A percentile compares a stretch with the other conserved stretches of the same genome.
Conservation (phyloP, 2,797 vertebrate genomes). For the Dryobates pubescens region DNA sequence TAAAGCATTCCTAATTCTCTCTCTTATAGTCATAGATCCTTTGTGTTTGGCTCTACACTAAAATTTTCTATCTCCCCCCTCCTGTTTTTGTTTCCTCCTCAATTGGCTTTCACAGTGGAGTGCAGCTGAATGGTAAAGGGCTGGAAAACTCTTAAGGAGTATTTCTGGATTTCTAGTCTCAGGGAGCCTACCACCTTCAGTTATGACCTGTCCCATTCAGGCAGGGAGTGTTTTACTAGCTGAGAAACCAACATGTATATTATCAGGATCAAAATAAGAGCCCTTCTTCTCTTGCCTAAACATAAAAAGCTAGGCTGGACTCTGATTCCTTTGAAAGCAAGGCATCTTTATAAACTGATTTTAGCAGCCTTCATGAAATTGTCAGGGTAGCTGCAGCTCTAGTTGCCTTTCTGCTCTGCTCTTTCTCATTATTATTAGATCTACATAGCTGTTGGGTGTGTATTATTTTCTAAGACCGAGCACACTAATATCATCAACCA, state of each 20-base stretch:
- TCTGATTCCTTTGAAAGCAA: neutral
- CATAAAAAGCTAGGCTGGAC: neutral
- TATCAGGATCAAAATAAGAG: neutral
- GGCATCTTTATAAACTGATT: neutral
- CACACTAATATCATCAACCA: constrained; percentile 58
- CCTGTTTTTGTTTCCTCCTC: neutral
- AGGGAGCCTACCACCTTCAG: neutral
- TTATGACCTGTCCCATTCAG: neutral
- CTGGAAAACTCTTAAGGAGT: neutral
- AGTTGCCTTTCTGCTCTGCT: constrained; percentile 22
- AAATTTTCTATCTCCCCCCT: neutral
- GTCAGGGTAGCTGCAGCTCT: neutral
- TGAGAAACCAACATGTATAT: neutral
- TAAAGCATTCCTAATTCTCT: neutral
- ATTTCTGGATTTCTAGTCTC: neutral
- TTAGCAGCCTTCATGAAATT: neutral
- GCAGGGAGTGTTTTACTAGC: neutral
- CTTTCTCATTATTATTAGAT: constrained; percentile 35
- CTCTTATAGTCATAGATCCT: neutral
- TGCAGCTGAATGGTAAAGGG: neutral
- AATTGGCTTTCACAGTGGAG: neutral
- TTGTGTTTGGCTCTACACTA: neutral
- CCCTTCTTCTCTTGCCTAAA: neutral
- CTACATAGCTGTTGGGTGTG: constrained; percentile 40
- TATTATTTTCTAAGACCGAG: constrained; percentile 45